A percentile compares a stretch with the other conserved stretches of the same genome.
Conservation (phyloP, 2,888 invertebrate genomes). For the Dolomedes plantarius region DNA sequence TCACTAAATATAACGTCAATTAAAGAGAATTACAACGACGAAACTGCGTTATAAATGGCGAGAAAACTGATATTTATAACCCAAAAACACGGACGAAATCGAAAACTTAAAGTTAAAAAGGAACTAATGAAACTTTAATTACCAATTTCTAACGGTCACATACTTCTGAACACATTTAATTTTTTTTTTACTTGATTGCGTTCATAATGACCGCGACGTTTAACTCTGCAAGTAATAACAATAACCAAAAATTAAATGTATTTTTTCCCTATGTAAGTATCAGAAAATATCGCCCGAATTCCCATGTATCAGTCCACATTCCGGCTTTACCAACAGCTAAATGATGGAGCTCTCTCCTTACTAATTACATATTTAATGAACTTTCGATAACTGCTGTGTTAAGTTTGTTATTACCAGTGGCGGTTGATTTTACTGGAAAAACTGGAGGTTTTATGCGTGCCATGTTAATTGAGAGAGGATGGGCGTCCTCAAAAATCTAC, state of each 20-base stretch:
- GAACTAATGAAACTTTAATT: conserved; percentile 1
- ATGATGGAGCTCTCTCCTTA: background rate
- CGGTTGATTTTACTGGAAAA: background rate
- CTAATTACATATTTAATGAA: conserved; percentile 4
- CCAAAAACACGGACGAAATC: background rate
- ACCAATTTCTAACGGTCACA: background rate
- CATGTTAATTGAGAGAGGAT: background rate
- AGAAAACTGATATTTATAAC: background rate
- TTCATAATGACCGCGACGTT: background rate
- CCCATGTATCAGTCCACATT: background rate
- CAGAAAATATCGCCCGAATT: background rate
- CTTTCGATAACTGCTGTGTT: background rate
- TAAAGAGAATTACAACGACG: background rate
- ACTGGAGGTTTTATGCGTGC: background rate
- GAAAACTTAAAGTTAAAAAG: background rate
- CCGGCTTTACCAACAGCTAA: background rate
- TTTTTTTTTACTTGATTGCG: background rate
- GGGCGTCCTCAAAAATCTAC: background rate
- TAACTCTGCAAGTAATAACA: background rate
- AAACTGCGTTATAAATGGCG: background rate
- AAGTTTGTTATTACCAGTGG: conserved; percentile 6
- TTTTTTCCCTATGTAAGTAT: background rate
- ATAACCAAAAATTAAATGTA: conserved; percentile 4
- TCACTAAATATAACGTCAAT: background rate
- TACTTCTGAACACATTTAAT: background rate